Percentiles rank a stretch among this genome's conserved stretches.
These are phyloP conservation scores for Bombus breviceps DNA, from an alignment of 1,140 invertebrate genomes.

Conservation along the genomic window DNA sequence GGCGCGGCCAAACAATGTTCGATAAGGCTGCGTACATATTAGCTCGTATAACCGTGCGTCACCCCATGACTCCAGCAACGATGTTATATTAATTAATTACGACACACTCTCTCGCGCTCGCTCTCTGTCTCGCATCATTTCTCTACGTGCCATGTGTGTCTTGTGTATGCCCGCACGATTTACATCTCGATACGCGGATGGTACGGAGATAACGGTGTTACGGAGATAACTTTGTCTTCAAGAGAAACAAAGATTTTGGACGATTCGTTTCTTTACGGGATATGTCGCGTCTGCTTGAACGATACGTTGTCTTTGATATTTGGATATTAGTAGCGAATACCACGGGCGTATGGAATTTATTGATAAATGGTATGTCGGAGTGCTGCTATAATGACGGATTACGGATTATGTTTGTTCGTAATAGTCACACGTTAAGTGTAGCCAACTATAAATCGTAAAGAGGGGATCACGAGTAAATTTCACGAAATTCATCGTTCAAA, in stretches of 20 bases:
- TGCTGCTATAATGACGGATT: too few relatives aligned
- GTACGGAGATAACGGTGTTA: background rate
- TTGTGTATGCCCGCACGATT: too few relatives aligned
- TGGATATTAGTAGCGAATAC: too few relatives aligned
- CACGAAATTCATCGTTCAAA: background rate
- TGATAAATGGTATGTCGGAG: too few relatives aligned
- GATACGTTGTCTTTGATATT: too few relatives aligned
- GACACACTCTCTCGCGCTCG: background rate
- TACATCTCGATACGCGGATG: background rate
- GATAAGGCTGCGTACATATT: constrained; percentile 81
- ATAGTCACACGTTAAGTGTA: too few relatives aligned
- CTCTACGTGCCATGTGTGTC: background rate
- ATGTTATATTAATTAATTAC: constrained; percentile 73
- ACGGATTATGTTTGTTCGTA: too few relatives aligned
- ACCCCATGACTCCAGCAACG: constrained; percentile 56
- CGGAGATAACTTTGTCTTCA: too few relatives aligned
- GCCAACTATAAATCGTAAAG: background rate
- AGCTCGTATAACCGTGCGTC: constrained; percentile 72
- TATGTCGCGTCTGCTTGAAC: too few relatives aligned
- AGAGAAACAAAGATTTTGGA: background rate
- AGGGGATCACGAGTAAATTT: too few relatives aligned
- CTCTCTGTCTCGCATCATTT: background rate
- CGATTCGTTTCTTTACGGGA: background rate
- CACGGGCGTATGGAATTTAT: too few relatives aligned
- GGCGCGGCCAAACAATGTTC: constrained; percentile 80